Base-by-base conservation (phyloP, 2,113 vertebrate genomes). In the Sinocyclocheilus maitianheensis region DNA sequence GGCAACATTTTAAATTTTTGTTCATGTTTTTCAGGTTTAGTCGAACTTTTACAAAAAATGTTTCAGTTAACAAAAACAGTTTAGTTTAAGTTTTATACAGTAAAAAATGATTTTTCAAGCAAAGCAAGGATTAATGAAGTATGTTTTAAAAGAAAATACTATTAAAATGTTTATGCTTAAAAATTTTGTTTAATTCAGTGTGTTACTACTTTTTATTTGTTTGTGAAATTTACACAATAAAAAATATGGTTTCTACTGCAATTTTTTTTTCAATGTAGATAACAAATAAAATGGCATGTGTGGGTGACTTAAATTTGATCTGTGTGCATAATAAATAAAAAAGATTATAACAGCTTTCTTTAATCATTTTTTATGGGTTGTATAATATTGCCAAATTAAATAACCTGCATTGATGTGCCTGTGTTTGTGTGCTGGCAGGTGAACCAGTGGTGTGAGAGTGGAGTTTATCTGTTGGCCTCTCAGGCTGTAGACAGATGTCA, bases 401-500 rank as follows among this genome's bases (percentile, higher is more conserved):
- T n/a, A 6, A 46, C 11, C 11, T 24, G 22, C 84, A 30, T 72
- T 53, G 20, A 8, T 77, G 75, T 84, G 60, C 65, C 11, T 74
- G 8, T 86, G 24, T 86, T 10, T 81, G 7, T 83, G 46, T 86
- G 71, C 81, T 0, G 87, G 7, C 93, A 99, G 98, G 96, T 97
- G 43, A 97, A 94, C 91, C 95, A 96, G 34, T 99, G 98, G 97
- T 99, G 97, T 60, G 97, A 99, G 92, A 94, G 95, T 37, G 97
- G 98, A 76, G 96, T 98, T 91, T 98, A 98, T 91, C 95, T 99
- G 90, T 93, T 99, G 89, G 97, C 98, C 81, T 98, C 97, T 71
- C 98, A 98, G 94, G 96, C 97, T 84, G 96, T 99, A 86, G 98
- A 99, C 90, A 98, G 97, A 89, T 99, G 97, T 91, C 98, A 99